A percentile compares a stretch with the other conserved stretches of the same genome.
These are phyloP conservation scores for Cylindroiulus punctatus DNA, from an alignment of 2,888 invertebrate species.

Conservation along the genomic window DNA sequence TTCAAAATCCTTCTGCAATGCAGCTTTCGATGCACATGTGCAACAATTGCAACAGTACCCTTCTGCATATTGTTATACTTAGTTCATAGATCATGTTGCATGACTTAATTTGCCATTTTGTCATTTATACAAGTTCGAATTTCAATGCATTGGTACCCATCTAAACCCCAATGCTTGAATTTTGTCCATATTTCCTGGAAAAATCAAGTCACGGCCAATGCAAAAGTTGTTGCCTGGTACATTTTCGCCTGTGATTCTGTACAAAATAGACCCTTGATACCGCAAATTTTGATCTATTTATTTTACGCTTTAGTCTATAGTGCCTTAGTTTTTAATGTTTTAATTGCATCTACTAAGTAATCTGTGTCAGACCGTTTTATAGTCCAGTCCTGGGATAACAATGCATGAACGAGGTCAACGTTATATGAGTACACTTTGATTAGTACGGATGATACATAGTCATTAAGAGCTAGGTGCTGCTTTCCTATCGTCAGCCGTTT, in stretches of 20 bases:
- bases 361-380: not conserved
- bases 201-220: slow-evolving; percentile 6
- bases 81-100: too few relatives aligned
- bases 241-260: slow-evolving; percentile 36
- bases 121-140: too few relatives aligned
- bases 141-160: too few relatives aligned
- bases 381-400: not conserved
- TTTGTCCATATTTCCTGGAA: not conserved
- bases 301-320: slow-evolving; percentile 28
- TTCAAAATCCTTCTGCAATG: not conserved
- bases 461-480: slow-evolving; percentile 10
- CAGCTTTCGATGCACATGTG: not conserved
- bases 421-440: not conserved
- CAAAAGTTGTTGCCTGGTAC: not conserved
- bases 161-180: not conserved
- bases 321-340: slow-evolving; percentile 21
- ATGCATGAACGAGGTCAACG: slow-evolving; percentile 1
- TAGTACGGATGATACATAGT: not conserved
- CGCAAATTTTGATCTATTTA: not conserved
- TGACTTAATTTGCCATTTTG: too few relatives aligned
- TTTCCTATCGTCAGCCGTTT: not conserved
- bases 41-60: too few relatives aligned
- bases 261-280: slow-evolving; percentile 14
- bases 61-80: too few relatives aligned
- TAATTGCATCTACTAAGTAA: not conserved